A percentile compares a stretch with the other conserved stretches of the same genome.
Evolutionary conservation across 1,140 invertebrate species (phyloP).

Genomic region (Agrilus planipennis): DNA sequence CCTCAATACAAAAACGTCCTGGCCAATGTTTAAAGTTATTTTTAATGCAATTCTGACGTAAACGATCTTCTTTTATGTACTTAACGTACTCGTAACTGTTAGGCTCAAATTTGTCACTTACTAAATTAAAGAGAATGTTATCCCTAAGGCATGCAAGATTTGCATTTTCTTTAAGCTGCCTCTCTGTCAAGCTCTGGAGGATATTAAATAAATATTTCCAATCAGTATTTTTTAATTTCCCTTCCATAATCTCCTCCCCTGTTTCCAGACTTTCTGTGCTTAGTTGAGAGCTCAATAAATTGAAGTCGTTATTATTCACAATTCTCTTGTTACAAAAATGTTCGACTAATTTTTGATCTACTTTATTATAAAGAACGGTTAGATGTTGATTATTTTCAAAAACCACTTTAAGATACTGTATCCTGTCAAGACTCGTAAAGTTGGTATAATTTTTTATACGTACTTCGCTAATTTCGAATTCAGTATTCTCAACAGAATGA

Average conservation of each 20-base stretch:
- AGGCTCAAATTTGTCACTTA: constrained; percentile 18
- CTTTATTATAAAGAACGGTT: constrained; percentile 36
- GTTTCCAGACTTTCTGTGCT: constrained; percentile 20
- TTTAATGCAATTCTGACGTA: constrained; percentile 29
- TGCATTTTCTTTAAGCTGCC: constrained; percentile 15
- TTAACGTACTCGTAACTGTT: constrained; percentile 24
- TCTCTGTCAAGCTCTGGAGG: constrained; percentile 26
- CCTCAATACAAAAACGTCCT: constrained; percentile 23
- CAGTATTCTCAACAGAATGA: constrained; percentile 28
- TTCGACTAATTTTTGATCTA: constrained; percentile 13
- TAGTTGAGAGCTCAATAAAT: constrained; percentile 25
- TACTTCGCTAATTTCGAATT: constrained; percentile 28
- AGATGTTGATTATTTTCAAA: constrained; percentile 38
- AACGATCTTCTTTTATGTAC: constrained; percentile 24
- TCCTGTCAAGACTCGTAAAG: constrained; percentile 34
- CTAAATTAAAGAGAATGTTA: constrained; percentile 20
- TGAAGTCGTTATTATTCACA: constrained; percentile 22
- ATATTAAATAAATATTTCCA: constrained; percentile 25
- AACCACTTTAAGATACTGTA: constrained; percentile 32
- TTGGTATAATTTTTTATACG: constrained; percentile 34
- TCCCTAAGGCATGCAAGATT: constrained; percentile 20
- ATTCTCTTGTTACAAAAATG: constrained; percentile 22
- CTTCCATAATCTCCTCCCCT: constrained; percentile 32
- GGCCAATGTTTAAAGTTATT: constrained; percentile 31
- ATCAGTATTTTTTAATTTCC: constrained; percentile 16